Evolutionary conservation across 2,888 invertebrate species (phyloP), one percentile per base, ranked within the genome.

Genomic region (Fissipunctia ypsillon): DNA sequence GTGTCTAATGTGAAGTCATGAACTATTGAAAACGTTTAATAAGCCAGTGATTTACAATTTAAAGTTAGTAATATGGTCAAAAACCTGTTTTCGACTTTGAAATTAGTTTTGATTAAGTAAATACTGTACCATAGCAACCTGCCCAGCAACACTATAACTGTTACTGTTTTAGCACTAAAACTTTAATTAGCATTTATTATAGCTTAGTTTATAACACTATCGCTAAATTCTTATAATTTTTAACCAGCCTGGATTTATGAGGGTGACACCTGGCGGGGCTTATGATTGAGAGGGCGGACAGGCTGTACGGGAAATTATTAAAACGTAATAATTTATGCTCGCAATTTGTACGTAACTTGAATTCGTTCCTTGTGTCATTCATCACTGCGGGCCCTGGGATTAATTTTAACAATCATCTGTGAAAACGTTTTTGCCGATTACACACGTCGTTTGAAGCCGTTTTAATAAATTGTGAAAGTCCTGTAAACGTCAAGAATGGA

Each of bases 281-380:
- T 81, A 91, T 93, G 93, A 93, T 93, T 91, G 94, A 94, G 93
- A 91, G 93, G 88, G 90, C 90, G 84, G 87, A 84, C 87, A 85
- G 92, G 91, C 93, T 92, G 94, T 93, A 94, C 93, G 92, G 92
- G 93, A 93, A 94, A 95, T 95, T 95, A 95, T 95, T 95, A 95
- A 95, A 95, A 93, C 91, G 93, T 94, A 95, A 80, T 80, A 80
- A 96, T 95, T 95, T 95, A 96, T 96, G 94, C 94, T 91, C 92
- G 95, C 94, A 95, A 95, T 96, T 95, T 95, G 94, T 94, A 94
- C 94, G 94, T 92, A 91, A 93, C 94, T 95, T 94, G 93, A 93
- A 95, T 95, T 95, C 92, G 92, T 93, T 95, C 93, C 94, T 96
- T 94, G 93, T 90, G 90, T 94, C 95, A 94, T 96, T 93, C 95